Base-by-base conservation (phyloP, 2,113 vertebrate genomes). In the Dipodomys ordii region DNA sequence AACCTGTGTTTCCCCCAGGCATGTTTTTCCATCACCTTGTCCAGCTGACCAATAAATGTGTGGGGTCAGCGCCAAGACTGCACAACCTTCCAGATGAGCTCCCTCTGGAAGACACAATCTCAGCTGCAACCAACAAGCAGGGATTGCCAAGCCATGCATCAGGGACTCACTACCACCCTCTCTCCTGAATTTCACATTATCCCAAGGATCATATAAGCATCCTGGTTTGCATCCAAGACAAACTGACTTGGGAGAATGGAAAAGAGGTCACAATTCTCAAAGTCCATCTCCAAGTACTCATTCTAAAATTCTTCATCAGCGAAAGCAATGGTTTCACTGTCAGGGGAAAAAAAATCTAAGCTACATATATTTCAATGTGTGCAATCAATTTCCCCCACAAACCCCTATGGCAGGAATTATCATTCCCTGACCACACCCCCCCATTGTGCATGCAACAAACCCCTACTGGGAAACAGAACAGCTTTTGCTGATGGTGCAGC, bases 311-410 rank as follows among this genome's bases (percentile, higher is more conserved):
- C 74, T 35, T 71, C 6, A 81, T 60, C 30, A 67, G 65, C 83
- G 35, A 83, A 96, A 85, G 73, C 53, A 76, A 32, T 73, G 22
- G 25, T 84, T 91, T 94, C 88, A 18, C 69, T 87, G 87, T 91
- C 78, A 82, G 76, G 35, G 18, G 30, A 87, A 78, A 94, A 35
- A 89, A 78, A 94, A 20, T 69, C 88, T 87, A 68, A 82, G 78
- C 18, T 53, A 67, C 69, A 88, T 90, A 90, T 85, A 92, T 77
- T 96, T 94, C 95, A 94, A 85, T 83, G 90, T 94, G 68, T 88
- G 71, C 79, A 93, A 93, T 95, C 81, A 87, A 95, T 96, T 96
- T 96, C 85, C 67, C 78, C 73, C 79, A n/a, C 83, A 53, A 83
- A 78, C 76, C 65, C 79, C 81, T 46, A 35, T 0, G 57, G 71